Evolutionary conservation across 2,888 invertebrate genomes (phyloP), one percentile per base, ranked within the genome.

Genomic region (Micoletzkya japonica): DNA sequence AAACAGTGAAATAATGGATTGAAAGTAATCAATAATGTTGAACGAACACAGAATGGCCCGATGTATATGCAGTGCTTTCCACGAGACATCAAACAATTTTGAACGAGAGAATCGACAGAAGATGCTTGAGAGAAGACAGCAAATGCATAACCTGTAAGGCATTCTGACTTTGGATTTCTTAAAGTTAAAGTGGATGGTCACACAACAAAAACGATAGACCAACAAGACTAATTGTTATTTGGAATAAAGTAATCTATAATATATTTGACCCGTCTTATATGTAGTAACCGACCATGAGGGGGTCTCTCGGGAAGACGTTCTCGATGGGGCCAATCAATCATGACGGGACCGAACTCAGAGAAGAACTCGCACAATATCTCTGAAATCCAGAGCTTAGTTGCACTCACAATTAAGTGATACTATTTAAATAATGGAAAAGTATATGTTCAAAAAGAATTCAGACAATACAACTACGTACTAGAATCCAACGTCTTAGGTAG

Each of bases 281-380:
- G n/a, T n/a, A n/a, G n/a, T n/a, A 54, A 36, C 54, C 34, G 6
- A 66, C 64, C 64, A 66, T 66, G 64, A 3, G 64, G 64, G 17
- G 64, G 64, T 37, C 54, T 50, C 36, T 66, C 64, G 26, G 64
- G 64, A 36, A 66, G 36, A 10, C 64, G 30, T 37, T 66, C 64
- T 10, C 64, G 64, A 54, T 66, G 64, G n/a, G 64, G 64, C 64
- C 64, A 66, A 49, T 66, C 64, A 34, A 66, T 66, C 52, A 66
- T 66, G 14, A 66, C 64, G 20, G 64, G 64, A 0, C 64, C 64
- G 64, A 66, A 66, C 37, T 66, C 52, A 54, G 64, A 66, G 64
- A 66, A 66, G 64, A 66, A 66, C 28, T 54, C 39, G 64, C 64
- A 66, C 52, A 66, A 54, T 36, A 52, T 54, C 37, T 66, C 64